These are phyloP conservation scores for Ammospiza maritima DNA, from an alignment of 2,797 vertebrate species.

Conservation along the genomic window DNA sequence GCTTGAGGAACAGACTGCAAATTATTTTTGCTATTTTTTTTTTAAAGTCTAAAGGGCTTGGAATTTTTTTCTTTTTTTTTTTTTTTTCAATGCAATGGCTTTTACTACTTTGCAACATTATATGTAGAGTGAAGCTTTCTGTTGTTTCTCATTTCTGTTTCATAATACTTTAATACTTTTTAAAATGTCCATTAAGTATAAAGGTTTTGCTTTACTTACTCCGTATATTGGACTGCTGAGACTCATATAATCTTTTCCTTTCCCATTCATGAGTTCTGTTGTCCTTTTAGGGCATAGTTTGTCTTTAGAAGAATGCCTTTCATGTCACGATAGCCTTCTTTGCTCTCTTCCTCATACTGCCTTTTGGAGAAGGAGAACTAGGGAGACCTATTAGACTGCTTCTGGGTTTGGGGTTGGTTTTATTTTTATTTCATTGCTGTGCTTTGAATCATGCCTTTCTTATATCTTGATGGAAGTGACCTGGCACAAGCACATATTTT, in stretches of 20 bases:
- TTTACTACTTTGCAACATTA: not conserved
- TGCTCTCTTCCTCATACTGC: not conserved
- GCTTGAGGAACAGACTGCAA: not conserved
- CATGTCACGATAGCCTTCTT: not conserved
- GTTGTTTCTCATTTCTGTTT: constrained; percentile 33
- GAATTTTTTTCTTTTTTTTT: not conserved
- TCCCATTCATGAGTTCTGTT: not conserved
- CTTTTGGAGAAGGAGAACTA: not conserved
- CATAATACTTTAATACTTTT: not conserved
- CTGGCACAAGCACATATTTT: not conserved
- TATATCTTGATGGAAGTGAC: not conserved
- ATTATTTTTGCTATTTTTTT: not conserved
- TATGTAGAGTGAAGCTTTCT: not conserved
- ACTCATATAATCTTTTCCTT: not conserved
- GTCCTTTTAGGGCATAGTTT: not conserved
- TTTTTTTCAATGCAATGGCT: not conserved
- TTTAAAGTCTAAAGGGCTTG: not conserved
- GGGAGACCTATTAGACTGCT: not conserved
- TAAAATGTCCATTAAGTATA: not conserved
- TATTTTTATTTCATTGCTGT: not conserved
- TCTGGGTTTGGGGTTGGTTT: not conserved
- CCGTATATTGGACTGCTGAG: not conserved
- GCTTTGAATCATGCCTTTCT: not conserved
- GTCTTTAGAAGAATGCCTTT: not conserved
- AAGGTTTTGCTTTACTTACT: constrained; percentile 6